Percentiles rank a stretch among this genome's conserved stretches.
Conservation (phyloP, 2,888 invertebrate genomes). For the Ametastegia equiseti region DNA sequence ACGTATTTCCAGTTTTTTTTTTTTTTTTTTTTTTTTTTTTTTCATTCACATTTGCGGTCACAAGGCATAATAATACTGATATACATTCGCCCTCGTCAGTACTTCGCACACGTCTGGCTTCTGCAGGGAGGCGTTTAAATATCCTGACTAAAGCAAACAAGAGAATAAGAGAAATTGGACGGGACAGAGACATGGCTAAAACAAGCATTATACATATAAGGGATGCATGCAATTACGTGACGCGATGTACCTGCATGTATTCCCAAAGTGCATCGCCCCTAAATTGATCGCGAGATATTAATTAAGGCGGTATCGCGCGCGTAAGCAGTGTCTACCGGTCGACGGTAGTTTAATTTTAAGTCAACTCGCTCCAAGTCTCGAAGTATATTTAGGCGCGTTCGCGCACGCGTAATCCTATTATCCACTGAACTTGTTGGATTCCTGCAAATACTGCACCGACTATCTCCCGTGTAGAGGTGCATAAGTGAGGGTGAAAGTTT, state of each 20-base stretch:
- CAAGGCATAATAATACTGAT: no score
- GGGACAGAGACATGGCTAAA: neutral
- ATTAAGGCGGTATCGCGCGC: slow-evolving; percentile 19
- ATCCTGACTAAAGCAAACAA: neutral
- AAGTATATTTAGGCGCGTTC: slow-evolving; percentile 71
- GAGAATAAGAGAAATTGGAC: neutral
- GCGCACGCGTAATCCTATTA: slow-evolving; percentile 73
- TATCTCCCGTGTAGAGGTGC: slow-evolving; percentile 48
- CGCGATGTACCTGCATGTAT: neutral
- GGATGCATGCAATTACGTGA: slow-evolving; percentile 13
- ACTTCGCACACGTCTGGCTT: slow-evolving; percentile 35
- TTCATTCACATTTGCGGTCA: slow-evolving; percentile 12
- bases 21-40: no score
- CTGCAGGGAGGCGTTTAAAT: slow-evolving; percentile 11
- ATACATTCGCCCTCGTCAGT: neutral
- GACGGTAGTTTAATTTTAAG: slow-evolving; percentile 66
- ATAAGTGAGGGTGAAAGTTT: slow-evolving; percentile 50
- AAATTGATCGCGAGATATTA: slow-evolving; percentile 39
- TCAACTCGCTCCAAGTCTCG: slow-evolving; percentile 67
- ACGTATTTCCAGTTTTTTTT: slow-evolving; percentile 12
- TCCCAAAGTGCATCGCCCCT: neutral
- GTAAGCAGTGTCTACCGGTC: slow-evolving; percentile 24
- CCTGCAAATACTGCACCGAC: slow-evolving; percentile 62
- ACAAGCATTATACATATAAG: neutral
- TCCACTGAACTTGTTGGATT: slow-evolving; percentile 66